Base-by-base conservation (phyloP, 2,888 invertebrate genomes). In the Nasonovia ribisnigri region DNA sequence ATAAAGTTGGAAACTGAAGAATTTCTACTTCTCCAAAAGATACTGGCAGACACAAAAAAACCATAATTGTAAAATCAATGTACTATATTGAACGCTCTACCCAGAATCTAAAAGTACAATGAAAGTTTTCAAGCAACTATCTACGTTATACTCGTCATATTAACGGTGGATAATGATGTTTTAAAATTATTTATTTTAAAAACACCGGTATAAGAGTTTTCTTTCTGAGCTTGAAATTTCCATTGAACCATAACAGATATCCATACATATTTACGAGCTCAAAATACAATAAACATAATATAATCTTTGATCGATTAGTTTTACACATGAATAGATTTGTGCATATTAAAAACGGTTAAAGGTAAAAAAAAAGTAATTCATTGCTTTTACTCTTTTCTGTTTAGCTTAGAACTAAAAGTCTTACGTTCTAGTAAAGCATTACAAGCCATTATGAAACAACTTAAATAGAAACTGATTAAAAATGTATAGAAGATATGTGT, bases 301-400 rank as follows among this genome's bases (percentile, higher is more conserved):
- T 46, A 46, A 86, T 86, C 43, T 86, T 13, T 43, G 86, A 86
- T 86, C 86, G 43, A 86, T 43, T 87, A n/a, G 46, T 87, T 87
- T 87, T 87, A 87, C n/a, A 48, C 20, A 36, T n/a, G n/a, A 87
- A 87, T 20, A 26, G n/a, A 36, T 87, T 87, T n/a, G n/a, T 86
- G 43, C 13, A 48, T 86, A 46, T 86, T 86, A n/a, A 86, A 46
- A 46, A 42, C 26, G 67, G n/a, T 67, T 67, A 36, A 67, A 67
- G 67, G 67, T 67, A 67, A 67, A 67, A 67, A 67, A 60, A 36
- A 67, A 67, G 67, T 67, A 67, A 36, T 67, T 67, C 67, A 67
- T 67, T 36, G n/a, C 67, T n/a, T 13, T 67, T 36, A 20, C 16
- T 67, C 20, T 67, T 67, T 36, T n/a, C 0, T 16, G n/a, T 67